Percentiles rank a stretch among this genome's conserved stretches.
Conservation (phyloP, 2,113 vertebrate genomes). For the Eclectus roratus region DNA sequence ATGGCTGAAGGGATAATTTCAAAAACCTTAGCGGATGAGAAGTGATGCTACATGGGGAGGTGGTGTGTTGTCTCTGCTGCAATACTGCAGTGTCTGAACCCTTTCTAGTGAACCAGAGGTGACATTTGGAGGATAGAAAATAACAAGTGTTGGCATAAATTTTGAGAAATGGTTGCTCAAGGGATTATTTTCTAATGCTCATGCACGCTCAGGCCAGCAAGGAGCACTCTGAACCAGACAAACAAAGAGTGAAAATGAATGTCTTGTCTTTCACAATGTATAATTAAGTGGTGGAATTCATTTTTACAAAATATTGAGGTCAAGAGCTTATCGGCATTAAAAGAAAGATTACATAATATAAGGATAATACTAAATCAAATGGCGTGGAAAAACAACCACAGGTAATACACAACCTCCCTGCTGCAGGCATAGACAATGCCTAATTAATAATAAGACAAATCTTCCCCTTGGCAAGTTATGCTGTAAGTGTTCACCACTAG, state of each 20-base stretch:
- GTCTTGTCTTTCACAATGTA: background rate
- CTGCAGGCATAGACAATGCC: background rate
- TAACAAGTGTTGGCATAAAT: background rate
- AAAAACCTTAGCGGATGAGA: background rate
- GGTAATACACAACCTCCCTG: background rate
- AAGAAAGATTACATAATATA: background rate
- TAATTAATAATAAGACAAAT: background rate
- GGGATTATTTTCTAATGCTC: slow-evolving; percentile 24
- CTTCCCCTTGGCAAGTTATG: background rate
- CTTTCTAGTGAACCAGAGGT: background rate
- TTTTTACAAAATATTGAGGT: slow-evolving; percentile 13
- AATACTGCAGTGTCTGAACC: background rate
- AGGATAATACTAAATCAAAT: background rate
- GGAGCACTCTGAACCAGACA: background rate
- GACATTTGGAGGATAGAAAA: background rate
- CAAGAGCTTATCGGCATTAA: slow-evolving; percentile 1
- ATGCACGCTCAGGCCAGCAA: background rate
- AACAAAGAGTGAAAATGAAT: background rate
- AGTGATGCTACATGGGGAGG: background rate
- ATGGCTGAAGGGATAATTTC: background rate
- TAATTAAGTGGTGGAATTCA: background rate
- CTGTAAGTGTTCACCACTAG: background rate
- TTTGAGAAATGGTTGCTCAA: background rate
- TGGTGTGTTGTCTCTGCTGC: background rate
- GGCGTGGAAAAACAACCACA: background rate